Evolutionary conservation across 2,888 invertebrate genomes (phyloP).

Genomic region (Osmoderma eremita): DNA sequence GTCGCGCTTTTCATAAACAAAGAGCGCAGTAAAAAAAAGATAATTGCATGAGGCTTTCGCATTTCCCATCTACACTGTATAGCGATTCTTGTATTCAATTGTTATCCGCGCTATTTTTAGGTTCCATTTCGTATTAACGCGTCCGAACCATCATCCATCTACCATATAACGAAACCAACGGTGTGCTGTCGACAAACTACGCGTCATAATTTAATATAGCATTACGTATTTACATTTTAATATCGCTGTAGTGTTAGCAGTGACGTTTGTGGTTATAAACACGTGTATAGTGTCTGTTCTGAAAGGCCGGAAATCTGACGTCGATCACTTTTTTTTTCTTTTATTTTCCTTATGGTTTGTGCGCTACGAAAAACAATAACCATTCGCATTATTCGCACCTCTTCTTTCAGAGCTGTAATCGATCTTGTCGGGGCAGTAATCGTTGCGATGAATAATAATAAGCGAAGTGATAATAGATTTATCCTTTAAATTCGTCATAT

Average conservation of each 20-base stretch:
- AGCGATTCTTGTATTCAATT: slow-evolving; percentile 15
- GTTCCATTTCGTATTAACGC: slow-evolving; percentile 1
- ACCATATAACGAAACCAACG: not conserved
- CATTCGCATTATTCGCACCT: no score
- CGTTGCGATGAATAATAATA: no score
- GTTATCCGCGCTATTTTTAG: slow-evolving; percentile 33
- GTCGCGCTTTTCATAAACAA: slow-evolving; percentile 3
- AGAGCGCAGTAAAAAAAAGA: slow-evolving; percentile 11
- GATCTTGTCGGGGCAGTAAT: no score
- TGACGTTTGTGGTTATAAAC: slow-evolving; percentile 4
- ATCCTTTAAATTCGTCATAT: slow-evolving; percentile 17
- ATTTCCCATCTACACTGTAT: not conserved
- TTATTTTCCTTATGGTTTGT: not conserved
- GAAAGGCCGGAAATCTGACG: slow-evolving; percentile 18
- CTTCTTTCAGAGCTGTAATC: no score
- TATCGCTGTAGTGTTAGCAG: slow-evolving; percentile 9
- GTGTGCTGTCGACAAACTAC: not conserved
- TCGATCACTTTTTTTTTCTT: not conserved
- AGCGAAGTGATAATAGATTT: slow-evolving; percentile 1
- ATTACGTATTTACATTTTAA: slow-evolving; percentile 17
- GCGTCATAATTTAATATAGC: slow-evolving; percentile 7
- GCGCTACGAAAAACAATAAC: not conserved
- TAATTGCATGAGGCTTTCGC: slow-evolving; percentile 10
- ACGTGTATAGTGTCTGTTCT: slow-evolving; percentile 1
- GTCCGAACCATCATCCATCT: not conserved